Base-by-base conservation (phyloP, 2,888 invertebrate genomes). In the Trichopoda pennipes region DNA sequence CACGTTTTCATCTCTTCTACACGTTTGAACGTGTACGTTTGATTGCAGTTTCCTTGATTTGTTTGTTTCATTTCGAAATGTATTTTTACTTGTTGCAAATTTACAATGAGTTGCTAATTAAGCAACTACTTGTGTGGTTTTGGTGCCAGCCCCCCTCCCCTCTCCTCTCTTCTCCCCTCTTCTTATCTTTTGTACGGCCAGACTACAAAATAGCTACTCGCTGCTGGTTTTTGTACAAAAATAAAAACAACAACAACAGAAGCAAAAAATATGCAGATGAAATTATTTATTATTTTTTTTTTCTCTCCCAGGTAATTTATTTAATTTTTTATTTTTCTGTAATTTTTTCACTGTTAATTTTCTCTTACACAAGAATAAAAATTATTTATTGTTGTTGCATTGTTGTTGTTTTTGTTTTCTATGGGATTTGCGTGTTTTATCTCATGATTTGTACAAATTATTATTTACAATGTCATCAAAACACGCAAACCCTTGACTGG, bases 21-120 rank as follows among this genome's bases (percentile, higher is more conserved):
- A 44, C 21, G 53, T 66, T 51, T 14, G 19, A n/a, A n/a, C n/a
- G n/a, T n/a, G 17, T 58, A 35, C 23, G n/a, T 12, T 7, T 35
- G 32, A 32, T 32, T 32, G 35, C 9, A 12, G 10, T 38, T n/a
- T 38, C 23, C 21, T 68, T 47, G 56, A 23, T 53, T 56, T 58
- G n/a, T n/a, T n/a, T n/a, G n/a, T n/a, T 63, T 64, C 9, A 42
- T 42, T 55, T 55, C 8, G 10, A 23, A 44, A 61, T 55, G 19
- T n/a, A n/a, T n/a, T n/a, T 47, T 47, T 47, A 49, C 28, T 58
- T 56, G 21, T 80, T 64, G 69, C 60, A 72, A 82, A 72, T 75
- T 82, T 79, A 53, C 82, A 82, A 80, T 82, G 82, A 82, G 75
- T 82, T 79, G 82, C 82, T 82, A 82, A 82, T 82, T 82, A 76